These are phyloP conservation scores for Rhodophaea formosa DNA, from an alignment of 2,888 invertebrate genomes.

Conservation along the genomic window DNA sequence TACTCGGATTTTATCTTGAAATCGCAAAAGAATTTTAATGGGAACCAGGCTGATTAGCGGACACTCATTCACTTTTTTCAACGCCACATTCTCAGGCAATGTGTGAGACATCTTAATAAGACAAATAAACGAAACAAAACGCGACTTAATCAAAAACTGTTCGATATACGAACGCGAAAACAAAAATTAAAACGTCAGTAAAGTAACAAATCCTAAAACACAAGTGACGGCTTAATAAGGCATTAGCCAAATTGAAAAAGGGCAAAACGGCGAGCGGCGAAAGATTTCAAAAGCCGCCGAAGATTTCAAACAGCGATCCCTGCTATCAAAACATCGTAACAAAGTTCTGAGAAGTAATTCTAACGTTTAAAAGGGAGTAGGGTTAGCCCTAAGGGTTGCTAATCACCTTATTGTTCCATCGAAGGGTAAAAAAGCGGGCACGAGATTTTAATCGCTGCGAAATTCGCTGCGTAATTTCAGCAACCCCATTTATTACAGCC, in stretches of 20 bases:
- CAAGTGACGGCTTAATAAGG: constrained; percentile 40
- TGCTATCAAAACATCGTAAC: constrained; percentile 51
- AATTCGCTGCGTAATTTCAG: constrained; percentile 35
- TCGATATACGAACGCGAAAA: constrained; percentile 6
- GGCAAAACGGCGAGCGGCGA: constrained; percentile 31
- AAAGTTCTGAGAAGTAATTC: constrained; percentile 54
- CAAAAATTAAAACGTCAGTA: constrained; percentile 13
- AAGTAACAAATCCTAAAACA: constrained; percentile 32
- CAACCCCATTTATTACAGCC: constrained; percentile 23
- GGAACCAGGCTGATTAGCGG: too few species aligned
- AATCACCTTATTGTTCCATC: constrained; percentile 59
- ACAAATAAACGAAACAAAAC: not conserved
- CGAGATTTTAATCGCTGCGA: constrained; percentile 40
- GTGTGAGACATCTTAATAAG: too few species aligned
- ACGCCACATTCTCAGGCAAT: too few species aligned
- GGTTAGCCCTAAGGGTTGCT: constrained; percentile 51
- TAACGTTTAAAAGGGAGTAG: constrained; percentile 47
- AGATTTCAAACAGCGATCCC: constrained; percentile 35
- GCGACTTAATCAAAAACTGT: not conserved
- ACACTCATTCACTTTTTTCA: too few species aligned
- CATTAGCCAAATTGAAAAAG: constrained; percentile 34
- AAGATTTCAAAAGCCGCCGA: constrained; percentile 35
- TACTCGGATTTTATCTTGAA: too few species aligned
- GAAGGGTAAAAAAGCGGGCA: constrained; percentile 40
- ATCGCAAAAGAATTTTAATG: too few species aligned